Base-by-base conservation (phyloP, 2,888 invertebrate genomes). In the Drosophila vallismaia region DNA sequence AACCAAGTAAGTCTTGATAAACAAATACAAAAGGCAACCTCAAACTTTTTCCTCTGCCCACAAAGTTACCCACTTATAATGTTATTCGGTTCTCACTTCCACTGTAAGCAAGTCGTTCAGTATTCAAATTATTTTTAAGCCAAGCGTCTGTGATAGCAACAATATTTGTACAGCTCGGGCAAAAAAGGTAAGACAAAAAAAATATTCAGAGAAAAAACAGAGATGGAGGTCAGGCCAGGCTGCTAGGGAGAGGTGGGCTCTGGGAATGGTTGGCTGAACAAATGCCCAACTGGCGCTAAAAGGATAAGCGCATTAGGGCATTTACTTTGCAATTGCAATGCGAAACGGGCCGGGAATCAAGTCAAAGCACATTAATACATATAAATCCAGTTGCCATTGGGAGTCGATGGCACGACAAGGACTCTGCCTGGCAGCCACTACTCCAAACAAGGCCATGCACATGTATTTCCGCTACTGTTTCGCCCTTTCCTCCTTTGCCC, bases 301-400 rank as follows among this genome's bases (percentile, higher is more conserved):
- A 83, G 82, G 82, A 83, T 83, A 83, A 83, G 88, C 86, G 84
- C 86, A 83, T 83, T 88, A 83, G 54, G 55, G 77, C 77, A 88
- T 83, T 83, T 83, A 86, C 84, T 77, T 75, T 77, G 60, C 67
- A 49, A 68, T 68, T 72, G 86, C 78, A 69, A 72, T 73, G 76
- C 66, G 80, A 82, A 75, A 62, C 79, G 24, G 38, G 38, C 29
- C 14, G 31, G 72, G 42, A 73, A 64, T 56, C 59, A 45, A 45
- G 33, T 26, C 54, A 28, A 12, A 51, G 50, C 74, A 67, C 74
- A 57, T 66, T 71, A 57, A 63, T 70, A 64, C 51, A 40, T 70
- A 51, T 40, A 38, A 40, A 10, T 36, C 38, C 29, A 24, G 28
- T 45, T 26, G 50, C 28, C 38, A 60, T 51, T 29, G 71, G 31